phyloP scores from a whole-genome alignment of 1,140 invertebrate species.

The Heliconius himera region DNA sequence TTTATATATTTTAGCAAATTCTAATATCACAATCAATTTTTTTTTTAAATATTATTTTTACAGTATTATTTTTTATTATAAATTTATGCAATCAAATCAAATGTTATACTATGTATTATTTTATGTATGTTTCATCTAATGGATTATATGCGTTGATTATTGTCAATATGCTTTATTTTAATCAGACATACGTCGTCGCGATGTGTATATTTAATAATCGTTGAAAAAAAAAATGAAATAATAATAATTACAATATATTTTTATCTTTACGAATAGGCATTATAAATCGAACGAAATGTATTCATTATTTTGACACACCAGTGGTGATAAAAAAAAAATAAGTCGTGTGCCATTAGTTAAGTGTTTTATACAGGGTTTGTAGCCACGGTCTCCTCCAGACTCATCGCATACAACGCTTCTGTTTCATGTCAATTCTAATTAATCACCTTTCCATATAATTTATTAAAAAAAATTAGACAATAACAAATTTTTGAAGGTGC shows the following conservation, averaged over 20 bases:
- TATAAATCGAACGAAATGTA: conserved; percentile 23
- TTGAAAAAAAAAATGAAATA: neutral
- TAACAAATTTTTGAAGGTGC: conserved; percentile 60
- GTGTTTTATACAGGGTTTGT: conserved; percentile 48
- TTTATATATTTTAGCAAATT: conserved; percentile 41
- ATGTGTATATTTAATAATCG: neutral
- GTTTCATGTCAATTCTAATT: conserved; percentile 32
- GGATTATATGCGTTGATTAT: neutral
- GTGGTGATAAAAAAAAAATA: conserved; percentile 29
- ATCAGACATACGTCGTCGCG: neutral
- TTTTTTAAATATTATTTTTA: conserved; percentile 18
- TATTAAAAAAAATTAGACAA: conserved; percentile 48
- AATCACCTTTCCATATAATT: conserved; percentile 33
- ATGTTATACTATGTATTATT: conserved; percentile 3
- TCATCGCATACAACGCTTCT: conserved; percentile 36
- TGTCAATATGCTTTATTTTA: neutral
- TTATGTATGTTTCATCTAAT: neutral
- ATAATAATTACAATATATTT: neutral
- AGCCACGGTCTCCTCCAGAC: conserved; percentile 30
- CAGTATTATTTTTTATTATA: conserved; percentile 44
- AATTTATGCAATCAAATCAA: neutral
- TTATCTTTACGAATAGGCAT: neutral
- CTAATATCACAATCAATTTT: neutral
- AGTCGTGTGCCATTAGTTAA: conserved; percentile 54
- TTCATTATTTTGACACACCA: conserved; percentile 25